These are phyloP conservation scores for Suillia variegata DNA, from an alignment of 2,888 invertebrate species.

Conservation along the genomic window DNA sequence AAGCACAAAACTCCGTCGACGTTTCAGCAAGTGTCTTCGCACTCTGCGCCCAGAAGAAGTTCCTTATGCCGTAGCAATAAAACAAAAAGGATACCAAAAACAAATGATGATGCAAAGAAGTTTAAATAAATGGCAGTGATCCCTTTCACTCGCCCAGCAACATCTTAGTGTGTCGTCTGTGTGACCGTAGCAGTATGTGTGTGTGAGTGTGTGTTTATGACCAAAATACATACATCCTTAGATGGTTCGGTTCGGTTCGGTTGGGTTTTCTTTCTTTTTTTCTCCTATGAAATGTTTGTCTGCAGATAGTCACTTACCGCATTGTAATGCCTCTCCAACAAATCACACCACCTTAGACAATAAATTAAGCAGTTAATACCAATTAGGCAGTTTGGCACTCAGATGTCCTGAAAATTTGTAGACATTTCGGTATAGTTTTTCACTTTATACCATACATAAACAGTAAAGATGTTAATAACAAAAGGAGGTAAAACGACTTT, in stretches of 20 bases:
- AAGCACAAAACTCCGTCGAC: no score
- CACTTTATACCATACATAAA: no score
- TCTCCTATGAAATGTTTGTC: constrained; percentile 44
- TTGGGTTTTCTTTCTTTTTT: constrained; percentile 18
- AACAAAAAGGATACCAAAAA: constrained; percentile 1
- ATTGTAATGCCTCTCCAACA: constrained; percentile 56
- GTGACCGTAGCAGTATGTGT: neutral
- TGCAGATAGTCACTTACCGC: constrained; percentile 44
- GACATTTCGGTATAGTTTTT: constrained; percentile 9
- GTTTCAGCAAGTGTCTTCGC: neutral
- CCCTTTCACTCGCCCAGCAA: neutral
- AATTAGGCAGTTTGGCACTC: constrained; percentile 56
- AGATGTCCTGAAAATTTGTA: constrained; percentile 47
- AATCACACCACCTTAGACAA: constrained; percentile 57
- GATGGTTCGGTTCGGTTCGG: constrained; percentile 31
- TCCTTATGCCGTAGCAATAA: neutral
- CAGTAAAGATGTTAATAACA: no score
- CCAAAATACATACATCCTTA: neutral
- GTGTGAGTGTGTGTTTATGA: neutral
- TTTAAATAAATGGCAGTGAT: constrained; percentile 7
- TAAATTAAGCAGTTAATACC: constrained; percentile 60
- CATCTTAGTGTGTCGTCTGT: no score
- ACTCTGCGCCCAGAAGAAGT: neutral
- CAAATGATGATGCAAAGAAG: constrained; percentile 12
- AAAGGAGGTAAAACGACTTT: no score